Evolutionary conservation across 2,113 vertebrate species (phyloP), one percentile per base, ranked within the genome.

Genomic region (Dasyornis broadbenti): DNA sequence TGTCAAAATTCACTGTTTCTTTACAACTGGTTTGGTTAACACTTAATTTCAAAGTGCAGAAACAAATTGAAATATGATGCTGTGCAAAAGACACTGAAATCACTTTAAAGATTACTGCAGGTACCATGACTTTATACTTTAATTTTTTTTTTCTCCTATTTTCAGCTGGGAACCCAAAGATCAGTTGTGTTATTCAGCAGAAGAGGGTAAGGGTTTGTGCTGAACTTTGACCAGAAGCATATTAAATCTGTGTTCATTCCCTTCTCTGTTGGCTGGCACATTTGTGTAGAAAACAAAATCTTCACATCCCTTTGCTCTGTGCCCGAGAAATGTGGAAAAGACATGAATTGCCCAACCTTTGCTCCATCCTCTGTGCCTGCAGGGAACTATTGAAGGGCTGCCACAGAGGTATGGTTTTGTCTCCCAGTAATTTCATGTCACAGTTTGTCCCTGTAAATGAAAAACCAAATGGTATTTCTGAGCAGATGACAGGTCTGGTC

Each of bases 401-500:
- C 53, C 87, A 91, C 15, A 35, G 71, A 90, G 82, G 35, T 64
- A 53, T 39, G 52, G 27, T 75, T 91, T 82, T 81, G 33, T 80
- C 52, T 92, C 90, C 64, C 22, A 14, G 56, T 78, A 66, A 73
- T 77, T 94, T 90, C 33, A 24, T 68, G 79, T 69, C 86, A 52
- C 75, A 57, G 61, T 89, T 86, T 71, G 72, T 92, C 72, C 76
- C 80, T 86, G 60, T 22, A 84, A 95, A 90, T 52, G 80, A 77
- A 93, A 88, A 83, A 60, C 15, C 77, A 90, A 93, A 66, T 64
- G 69, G 79, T 2, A 0, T 82, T 95, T 96, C 37, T 78, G 49
- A 93, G 37, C 35, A 80, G 65, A 52, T 91, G 82, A 91, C 79
- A 84, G 84, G 54, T 72, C 86, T 92, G 84, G 56, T 92, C 79